Evolutionary conservation across 1,140 invertebrate genomes (phyloP).

Genomic region (Cephus cinctus): DNA sequence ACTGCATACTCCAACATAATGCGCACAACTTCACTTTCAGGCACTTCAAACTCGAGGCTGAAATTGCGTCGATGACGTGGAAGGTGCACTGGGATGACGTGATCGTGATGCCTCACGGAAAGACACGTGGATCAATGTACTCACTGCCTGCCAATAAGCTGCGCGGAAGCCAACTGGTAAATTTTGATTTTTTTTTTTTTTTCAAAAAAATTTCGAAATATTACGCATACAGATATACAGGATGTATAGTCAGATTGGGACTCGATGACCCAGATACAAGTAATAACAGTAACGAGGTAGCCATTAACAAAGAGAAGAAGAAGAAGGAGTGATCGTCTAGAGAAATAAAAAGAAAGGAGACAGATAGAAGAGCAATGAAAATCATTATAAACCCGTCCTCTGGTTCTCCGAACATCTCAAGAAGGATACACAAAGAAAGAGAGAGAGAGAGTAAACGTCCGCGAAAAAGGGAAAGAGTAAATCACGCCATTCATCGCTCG

Average conservation of each 20-base stretch:
- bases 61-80: slow-evolving; percentile 96
- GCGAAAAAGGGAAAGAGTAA: too few relatives aligned
- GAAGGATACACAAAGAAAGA: too few relatives aligned
- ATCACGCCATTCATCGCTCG: too few relatives aligned
- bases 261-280: too few relatives aligned
- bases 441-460: too few relatives aligned
- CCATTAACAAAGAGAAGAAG: too few relatives aligned
- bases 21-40: slow-evolving; percentile 64
- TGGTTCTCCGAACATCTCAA: too few relatives aligned
- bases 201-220: not conserved
- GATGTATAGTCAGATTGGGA: not conserved
- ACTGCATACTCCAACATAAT: not conserved
- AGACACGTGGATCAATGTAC: slow-evolving; percentile 62
- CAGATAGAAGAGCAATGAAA: too few relatives aligned
- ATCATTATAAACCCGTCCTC: too few relatives aligned
- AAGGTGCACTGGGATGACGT: slow-evolving; percentile 85
- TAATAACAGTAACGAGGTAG: too few relatives aligned
- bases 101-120: slow-evolving; percentile 44
- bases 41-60: slow-evolving; percentile 88
- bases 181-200: slow-evolving; percentile 7
- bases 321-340: too few relatives aligned
- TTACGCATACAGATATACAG: not conserved
- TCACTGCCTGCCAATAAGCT: slow-evolving; percentile 58
- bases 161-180: slow-evolving; percentile 66
- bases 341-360: too few relatives aligned